These are phyloP conservation scores for Liparis tanakae DNA, from an alignment of 2,797 vertebrate genomes.

Conservation along the genomic window DNA sequence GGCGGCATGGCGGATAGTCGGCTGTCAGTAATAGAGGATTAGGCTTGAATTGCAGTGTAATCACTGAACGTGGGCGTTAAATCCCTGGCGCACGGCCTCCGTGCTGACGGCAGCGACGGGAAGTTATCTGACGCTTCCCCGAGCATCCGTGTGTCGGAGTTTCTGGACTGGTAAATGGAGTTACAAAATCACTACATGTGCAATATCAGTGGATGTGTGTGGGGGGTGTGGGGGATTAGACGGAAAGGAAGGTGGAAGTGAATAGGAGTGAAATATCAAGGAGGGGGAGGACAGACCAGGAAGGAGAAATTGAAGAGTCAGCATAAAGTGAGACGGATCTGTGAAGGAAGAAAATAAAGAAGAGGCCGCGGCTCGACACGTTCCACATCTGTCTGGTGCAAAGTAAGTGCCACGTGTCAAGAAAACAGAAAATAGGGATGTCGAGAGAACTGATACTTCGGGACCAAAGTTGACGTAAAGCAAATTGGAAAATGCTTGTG, in stretches of 20 bases:
- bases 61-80: conserved; percentile 49
- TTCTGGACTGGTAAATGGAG: conserved; percentile 20
- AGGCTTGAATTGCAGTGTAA: conserved; percentile 46
- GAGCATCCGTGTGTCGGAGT: conserved; percentile 25
- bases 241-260: not conserved
- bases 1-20: conserved; percentile 23
- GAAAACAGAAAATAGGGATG: not conserved
- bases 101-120: conserved; percentile 39
- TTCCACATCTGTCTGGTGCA: not conserved
- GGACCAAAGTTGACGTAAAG: not conserved
- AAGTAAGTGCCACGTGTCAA: not conserved
- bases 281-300: not conserved
- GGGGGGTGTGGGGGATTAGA: not conserved
- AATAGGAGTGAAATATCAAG: conserved; percentile 20
- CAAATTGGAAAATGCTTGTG: too few relatives aligned
- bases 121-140: conserved; percentile 40
- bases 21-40: conserved; percentile 52
- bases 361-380: not conserved
- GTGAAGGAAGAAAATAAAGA: conserved; percentile 1
- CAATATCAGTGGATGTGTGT: not conserved
- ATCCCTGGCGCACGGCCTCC: conserved; percentile 44
- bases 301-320: conserved; percentile 14
- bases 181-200: conserved; percentile 35
- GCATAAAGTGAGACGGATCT: conserved; percentile 10
- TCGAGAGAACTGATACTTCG: not conserved